Base-by-base conservation (phyloP, 1,140 invertebrate species). In the Tetraneura akinire region DNA sequence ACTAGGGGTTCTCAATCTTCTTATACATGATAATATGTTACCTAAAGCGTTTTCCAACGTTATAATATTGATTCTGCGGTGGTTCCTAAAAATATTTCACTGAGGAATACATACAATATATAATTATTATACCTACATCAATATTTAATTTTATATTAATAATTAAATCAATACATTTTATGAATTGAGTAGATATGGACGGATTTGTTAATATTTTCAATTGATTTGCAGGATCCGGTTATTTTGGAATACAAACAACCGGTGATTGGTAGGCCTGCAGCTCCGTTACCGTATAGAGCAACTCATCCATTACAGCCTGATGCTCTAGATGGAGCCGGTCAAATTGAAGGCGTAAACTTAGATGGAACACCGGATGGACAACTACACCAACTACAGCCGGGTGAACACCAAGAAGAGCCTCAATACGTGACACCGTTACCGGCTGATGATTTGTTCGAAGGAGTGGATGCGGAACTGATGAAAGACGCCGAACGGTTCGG, bases 381-480 rank as follows among this genome's bases (percentile, higher is more conserved):
- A 1, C 14, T 9, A 3, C 23, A 37, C 1, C 32, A 57, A 1
- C 14, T 9, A 3, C 23, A 47, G 0, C 21, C 18, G 3, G 16
- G 11, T 21, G 37, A 47, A 18, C 32, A 62, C 9, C 32, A 47
- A 3, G 74, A 78, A 47, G 74, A 78, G 18, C 74, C 53, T 0
- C 74, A 78, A 21, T 78, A 78, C 55, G 55, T 78, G 16, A 78
- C 74, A 3, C 74, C 74, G 16, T 16, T 78, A 16, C 74, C 74
- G 0, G 55, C 74, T 3, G 74, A 78, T 21, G 74, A 78, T 3
- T 16, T 60, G 55, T 78, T 78, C 55, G 74, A 62, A 0, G 74
- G 55, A 0, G 74, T 45, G n/a, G 55, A 78, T 21, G 74, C 74
- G 32, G 74, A 60, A n/a, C 23, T 60, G n/a, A 60, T 78, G 74